Percentiles rank a stretch among this genome's conserved stretches.
phyloP scores from a whole-genome alignment of 2,888 invertebrate genomes.

The Xylota sylvarum region DNA sequence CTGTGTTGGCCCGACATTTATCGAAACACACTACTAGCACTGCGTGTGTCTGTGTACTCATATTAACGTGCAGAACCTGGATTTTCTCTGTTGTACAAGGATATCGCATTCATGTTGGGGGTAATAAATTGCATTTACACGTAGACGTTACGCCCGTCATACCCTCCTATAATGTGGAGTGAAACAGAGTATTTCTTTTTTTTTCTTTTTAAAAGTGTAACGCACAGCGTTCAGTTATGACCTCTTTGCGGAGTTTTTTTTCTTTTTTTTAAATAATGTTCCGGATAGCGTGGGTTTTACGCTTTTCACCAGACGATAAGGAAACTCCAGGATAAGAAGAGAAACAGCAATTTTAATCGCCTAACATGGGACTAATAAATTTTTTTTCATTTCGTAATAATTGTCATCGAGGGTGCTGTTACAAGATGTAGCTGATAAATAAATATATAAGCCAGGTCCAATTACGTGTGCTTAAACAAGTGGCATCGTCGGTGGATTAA shows the following conservation, averaged over 20 bases:
- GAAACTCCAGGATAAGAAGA: constrained; percentile 6
- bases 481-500: constrained; percentile 26
- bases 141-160: constrained; percentile 22
- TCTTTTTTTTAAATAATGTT: constrained; percentile 47
- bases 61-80: constrained; percentile 25
- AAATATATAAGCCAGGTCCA: constrained; percentile 44
- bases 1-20: constrained; percentile 25
- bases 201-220: constrained; percentile 13
- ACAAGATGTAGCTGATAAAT: constrained; percentile 50
- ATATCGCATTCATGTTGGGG: constrained; percentile 61
- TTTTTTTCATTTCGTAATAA: constrained; percentile 39
- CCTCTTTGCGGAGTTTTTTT: constrained; percentile 28
- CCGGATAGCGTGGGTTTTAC: constrained; percentile 1
- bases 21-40: constrained; percentile 11
- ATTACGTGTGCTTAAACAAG: constrained; percentile 47
- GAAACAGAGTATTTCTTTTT: background rate
- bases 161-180: constrained; percentile 12
- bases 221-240: constrained; percentile 33
- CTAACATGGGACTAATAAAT: constrained; percentile 54
- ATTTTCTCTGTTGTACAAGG: constrained; percentile 43
- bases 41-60: background rate
- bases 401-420: constrained; percentile 56
- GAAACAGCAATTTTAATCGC: constrained; percentile 46
- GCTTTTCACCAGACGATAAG: background rate
- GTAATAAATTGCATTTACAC: constrained; percentile 73